These are phyloP conservation scores for Tricholauxania praeusta DNA, from an alignment of 2,888 invertebrate species.

Conservation along the genomic window DNA sequence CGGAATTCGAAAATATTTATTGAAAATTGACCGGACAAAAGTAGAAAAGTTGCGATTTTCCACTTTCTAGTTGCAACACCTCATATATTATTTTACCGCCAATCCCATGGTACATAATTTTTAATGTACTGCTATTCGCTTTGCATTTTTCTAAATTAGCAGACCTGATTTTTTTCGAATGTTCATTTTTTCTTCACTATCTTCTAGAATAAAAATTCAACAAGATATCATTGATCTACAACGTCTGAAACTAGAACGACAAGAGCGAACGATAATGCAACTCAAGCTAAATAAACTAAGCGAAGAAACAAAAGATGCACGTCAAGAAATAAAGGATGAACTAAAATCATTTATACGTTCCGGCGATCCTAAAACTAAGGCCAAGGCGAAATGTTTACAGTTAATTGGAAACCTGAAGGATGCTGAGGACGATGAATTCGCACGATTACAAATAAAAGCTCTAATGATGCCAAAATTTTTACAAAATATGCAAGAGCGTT, in stretches of 20 bases:
- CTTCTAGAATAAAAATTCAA: constrained; percentile 75
- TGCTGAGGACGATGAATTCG: constrained; percentile 55
- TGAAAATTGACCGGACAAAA: too few relatives aligned
- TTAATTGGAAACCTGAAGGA: constrained; percentile 63
- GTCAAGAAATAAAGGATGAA: constrained; percentile 72
- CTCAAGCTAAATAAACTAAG: constrained; percentile 78
- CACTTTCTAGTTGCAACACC: too few relatives aligned
- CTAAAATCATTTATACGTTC: constrained; percentile 72
- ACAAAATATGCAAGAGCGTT: constrained; percentile 80
- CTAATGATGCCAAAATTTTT: constrained; percentile 75
- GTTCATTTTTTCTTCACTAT: neutral
- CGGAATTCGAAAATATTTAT: too few relatives aligned
- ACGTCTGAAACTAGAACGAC: constrained; percentile 77
- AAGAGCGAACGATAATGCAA: constrained; percentile 80
- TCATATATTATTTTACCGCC: too few relatives aligned
- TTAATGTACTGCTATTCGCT: too few relatives aligned
- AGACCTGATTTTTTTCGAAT: too few relatives aligned
- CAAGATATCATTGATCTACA: constrained; percentile 80
- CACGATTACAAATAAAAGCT: constrained; percentile 61
- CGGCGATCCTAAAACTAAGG: constrained; percentile 71
- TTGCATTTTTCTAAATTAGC: too few relatives aligned
- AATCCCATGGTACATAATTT: too few relatives aligned
- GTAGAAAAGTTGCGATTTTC: too few relatives aligned
- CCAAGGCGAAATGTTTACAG: constrained; percentile 68
- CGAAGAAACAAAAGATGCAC: constrained; percentile 74